These are phyloP conservation scores for Mercenaria mercenaria DNA, from an alignment of 1,140 invertebrate genomes.

Conservation along the genomic window DNA sequence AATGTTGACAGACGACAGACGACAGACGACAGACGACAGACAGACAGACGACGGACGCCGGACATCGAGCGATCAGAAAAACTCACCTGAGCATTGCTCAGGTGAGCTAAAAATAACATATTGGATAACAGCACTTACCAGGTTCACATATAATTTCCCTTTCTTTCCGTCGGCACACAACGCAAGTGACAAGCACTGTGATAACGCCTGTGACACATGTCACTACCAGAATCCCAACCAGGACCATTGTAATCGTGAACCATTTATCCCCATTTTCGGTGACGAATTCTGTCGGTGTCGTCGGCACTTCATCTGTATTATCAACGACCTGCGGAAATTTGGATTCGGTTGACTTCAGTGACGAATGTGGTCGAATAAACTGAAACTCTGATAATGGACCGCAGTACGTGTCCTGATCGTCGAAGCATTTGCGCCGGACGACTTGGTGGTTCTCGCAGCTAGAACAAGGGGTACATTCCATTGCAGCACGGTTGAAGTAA, in stretches of 20 bases:
- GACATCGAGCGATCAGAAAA: too few relatives aligned
- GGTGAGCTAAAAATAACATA: too few relatives aligned
- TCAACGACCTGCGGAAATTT: background rate
- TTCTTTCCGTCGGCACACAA: conserved; percentile 39
- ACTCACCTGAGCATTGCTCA: too few relatives aligned
- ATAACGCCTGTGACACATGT: conserved; percentile 33
- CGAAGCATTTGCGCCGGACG: background rate
- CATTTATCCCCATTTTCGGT: conserved; percentile 30
- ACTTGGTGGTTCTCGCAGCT: conserved; percentile 22
- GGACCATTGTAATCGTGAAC: conserved; percentile 58
- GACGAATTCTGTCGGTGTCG: background rate
- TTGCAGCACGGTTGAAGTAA: background rate
- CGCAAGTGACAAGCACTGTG: conserved; percentile 10
- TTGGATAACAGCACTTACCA: too few relatives aligned
- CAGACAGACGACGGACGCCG: too few relatives aligned
- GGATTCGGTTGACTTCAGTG: background rate
- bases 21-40: too few relatives aligned
- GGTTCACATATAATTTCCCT: conserved; percentile 50
- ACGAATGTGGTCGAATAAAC: background rate
- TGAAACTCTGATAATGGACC: conserved; percentile 7
- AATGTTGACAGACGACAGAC: too few relatives aligned
- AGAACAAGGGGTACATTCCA: conserved; percentile 1
- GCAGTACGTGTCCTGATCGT: conserved; percentile 32
- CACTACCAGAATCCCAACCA: conserved; percentile 49
- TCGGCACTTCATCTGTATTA: background rate